Evolutionary conservation across 2,113 vertebrate species (phyloP).

Genomic region (Dryoscopus gambensis): DNA sequence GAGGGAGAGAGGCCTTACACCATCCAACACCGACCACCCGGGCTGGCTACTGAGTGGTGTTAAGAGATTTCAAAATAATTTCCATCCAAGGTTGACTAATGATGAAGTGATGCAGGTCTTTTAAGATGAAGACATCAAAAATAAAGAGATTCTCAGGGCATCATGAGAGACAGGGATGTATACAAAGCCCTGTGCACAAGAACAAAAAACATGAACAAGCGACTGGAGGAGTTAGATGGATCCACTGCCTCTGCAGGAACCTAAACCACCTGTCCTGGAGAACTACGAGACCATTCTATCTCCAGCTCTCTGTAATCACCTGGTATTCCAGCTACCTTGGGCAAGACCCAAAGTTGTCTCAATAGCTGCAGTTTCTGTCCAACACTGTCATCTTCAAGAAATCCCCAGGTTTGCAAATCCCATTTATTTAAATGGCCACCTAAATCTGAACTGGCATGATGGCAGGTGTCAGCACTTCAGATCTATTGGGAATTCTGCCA

Average conservation of each 20-base stretch:
- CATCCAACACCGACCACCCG: neutral
- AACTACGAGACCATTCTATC: neutral
- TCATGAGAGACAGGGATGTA: conserved; percentile 56
- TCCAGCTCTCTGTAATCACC: neutral
- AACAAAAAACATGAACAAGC: neutral
- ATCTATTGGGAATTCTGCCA: neutral
- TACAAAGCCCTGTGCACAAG: conserved; percentile 56
- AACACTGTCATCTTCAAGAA: neutral
- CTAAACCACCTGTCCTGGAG: neutral
- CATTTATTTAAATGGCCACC: neutral
- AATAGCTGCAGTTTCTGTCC: neutral
- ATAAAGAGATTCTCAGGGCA: conserved; percentile 11
- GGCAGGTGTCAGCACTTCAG: neutral
- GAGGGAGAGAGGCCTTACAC: conserved; percentile 5
- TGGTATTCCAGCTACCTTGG: neutral
- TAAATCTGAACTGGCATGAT: neutral
- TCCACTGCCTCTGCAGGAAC: neutral
- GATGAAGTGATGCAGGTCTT: conserved; percentile 34
- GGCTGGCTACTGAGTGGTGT: neutral
- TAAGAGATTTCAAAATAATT: conserved; percentile 19
- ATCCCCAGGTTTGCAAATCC: fast-evolving
- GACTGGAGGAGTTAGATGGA: neutral
- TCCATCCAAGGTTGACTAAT: conserved; percentile 38
- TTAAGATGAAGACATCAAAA: conserved; percentile 42
- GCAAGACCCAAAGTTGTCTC: neutral